These are phyloP conservation scores for Macropodus opercularis DNA, from an alignment of 2,797 vertebrate genomes.

Conservation along the genomic window DNA sequence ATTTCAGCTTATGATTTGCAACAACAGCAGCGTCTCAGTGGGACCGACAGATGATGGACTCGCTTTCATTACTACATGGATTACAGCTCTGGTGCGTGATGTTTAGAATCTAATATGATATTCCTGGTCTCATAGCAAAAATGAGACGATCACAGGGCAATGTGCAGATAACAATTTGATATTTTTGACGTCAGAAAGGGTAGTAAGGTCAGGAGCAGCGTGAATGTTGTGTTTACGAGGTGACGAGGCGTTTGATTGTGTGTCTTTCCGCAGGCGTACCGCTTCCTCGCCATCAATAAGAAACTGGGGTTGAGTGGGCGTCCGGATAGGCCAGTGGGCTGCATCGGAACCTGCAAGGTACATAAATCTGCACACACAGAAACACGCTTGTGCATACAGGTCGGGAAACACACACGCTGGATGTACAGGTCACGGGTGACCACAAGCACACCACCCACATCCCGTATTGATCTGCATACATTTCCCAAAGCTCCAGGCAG, in stretches of 20 bases:
- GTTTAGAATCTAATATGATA: slow-evolving; percentile 50
- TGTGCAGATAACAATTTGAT: slow-evolving; percentile 2
- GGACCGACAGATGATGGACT: slow-evolving; percentile 37
- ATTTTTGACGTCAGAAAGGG: slow-evolving; percentile 17
- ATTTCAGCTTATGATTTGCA: slow-evolving; percentile 54
- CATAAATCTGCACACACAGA: slow-evolving; percentile 1
- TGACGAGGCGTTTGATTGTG: slow-evolving; percentile 13
- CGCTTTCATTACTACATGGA: slow-evolving; percentile 29
- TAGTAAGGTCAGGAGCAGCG: neutral
- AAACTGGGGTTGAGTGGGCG: slow-evolving; percentile 94
- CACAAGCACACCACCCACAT: slow-evolving; percentile 18
- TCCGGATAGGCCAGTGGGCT: slow-evolving; percentile 94
- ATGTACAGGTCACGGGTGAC: slow-evolving; percentile 36
- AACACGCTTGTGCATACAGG: too few relatives aligned
- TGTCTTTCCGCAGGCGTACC: slow-evolving; percentile 87
- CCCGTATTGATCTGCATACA: slow-evolving; percentile 44
- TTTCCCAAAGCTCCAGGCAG: slow-evolving; percentile 4
- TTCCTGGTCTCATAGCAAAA: slow-evolving; percentile 28
- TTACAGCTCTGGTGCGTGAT: slow-evolving; percentile 29
- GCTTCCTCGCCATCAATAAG: slow-evolving; percentile 92
- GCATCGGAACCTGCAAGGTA: slow-evolving; percentile 96
- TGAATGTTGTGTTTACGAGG: slow-evolving; percentile 18
- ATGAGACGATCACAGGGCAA: slow-evolving; percentile 16
- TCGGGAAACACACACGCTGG: slow-evolving; percentile 16
- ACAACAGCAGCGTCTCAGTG: slow-evolving; percentile 43